These are phyloP conservation scores for Gryon sp. DNA, from an alignment of 1,140 invertebrate genomes.

Conservation along the genomic window DNA sequence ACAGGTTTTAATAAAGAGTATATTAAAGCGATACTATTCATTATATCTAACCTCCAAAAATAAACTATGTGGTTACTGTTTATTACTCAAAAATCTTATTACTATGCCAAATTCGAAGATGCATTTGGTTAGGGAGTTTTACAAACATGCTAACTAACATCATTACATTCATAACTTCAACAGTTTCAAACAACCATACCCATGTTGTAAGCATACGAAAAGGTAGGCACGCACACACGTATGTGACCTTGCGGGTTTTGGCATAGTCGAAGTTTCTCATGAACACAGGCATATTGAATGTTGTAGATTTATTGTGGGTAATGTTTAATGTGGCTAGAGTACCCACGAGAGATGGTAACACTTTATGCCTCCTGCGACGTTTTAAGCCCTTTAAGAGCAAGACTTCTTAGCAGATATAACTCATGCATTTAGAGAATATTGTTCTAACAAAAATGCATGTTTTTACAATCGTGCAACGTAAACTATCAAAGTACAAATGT, in stretches of 20 bases:
- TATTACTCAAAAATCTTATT: too few species aligned
- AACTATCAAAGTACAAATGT: too few species aligned
- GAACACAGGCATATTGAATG: constrained; percentile 58
- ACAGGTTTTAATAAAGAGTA: too few species aligned
- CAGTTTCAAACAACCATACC: constrained; percentile 47
- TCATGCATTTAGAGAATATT: not conserved
- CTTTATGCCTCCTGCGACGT: constrained; percentile 61
- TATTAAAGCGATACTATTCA: too few species aligned
- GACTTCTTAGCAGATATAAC: not conserved
- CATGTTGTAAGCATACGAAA: constrained; percentile 31
- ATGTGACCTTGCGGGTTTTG: constrained; percentile 25
- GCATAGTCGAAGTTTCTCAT: constrained; percentile 51
- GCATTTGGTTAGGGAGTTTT: constrained; percentile 6
- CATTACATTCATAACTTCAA: constrained; percentile 47
- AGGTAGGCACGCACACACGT: constrained; percentile 20
- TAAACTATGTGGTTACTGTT: too few species aligned
- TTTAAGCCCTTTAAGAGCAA: not conserved
- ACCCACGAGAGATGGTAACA: constrained; percentile 60
- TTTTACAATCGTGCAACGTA: not conserved
- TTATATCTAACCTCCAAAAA: too few species aligned
- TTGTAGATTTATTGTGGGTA: constrained; percentile 49
- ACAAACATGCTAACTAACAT: constrained; percentile 41
- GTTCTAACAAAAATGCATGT: not conserved
- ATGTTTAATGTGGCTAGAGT: constrained; percentile 66
- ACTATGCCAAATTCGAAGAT: constrained; percentile 41